These are phyloP conservation scores for Lasioglossum marginatum DNA, from an alignment of 2,888 invertebrate species.

Conservation along the genomic window DNA sequence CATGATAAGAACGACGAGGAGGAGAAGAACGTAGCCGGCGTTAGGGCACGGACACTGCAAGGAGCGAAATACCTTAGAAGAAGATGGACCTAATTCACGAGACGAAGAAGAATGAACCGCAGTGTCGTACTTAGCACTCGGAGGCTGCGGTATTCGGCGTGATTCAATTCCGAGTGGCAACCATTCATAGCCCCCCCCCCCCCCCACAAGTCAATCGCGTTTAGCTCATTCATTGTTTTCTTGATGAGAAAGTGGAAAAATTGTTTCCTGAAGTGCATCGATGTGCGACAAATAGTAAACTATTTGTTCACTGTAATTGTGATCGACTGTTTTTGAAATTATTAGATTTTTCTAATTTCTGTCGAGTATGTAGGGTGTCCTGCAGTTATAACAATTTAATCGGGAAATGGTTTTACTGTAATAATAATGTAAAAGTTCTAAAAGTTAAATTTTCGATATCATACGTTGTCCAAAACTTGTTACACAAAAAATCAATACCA, in stretches of 20 bases:
- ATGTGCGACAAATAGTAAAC: too few relatives aligned
- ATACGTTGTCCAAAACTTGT: too few relatives aligned
- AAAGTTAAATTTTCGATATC: too few relatives aligned
- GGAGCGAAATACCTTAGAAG: constrained; percentile 39
- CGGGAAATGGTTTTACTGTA: too few relatives aligned
- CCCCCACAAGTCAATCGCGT: background rate
- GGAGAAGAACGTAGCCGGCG: constrained; percentile 37
- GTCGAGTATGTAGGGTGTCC: too few relatives aligned
- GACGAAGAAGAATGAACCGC: constrained; percentile 48
- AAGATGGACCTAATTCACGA: constrained; percentile 35
- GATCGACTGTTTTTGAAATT: too few relatives aligned
- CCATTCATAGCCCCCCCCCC: background rate
- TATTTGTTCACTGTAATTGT: too few relatives aligned
- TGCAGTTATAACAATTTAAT: too few relatives aligned
- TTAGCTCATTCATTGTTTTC: background rate
- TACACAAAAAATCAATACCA: too few relatives aligned
- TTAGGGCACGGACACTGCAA: constrained; percentile 47
- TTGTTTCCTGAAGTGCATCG: background rate
- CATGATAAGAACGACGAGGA: constrained; percentile 47
- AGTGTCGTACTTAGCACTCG: constrained; percentile 37
- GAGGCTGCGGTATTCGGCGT: background rate
- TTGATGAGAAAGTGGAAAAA: background rate
- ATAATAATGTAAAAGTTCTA: too few relatives aligned
- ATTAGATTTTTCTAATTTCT: too few relatives aligned
- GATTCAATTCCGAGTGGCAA: background rate